Base-by-base conservation (phyloP, 2,888 invertebrate genomes). In the Aquatica leii region DNA sequence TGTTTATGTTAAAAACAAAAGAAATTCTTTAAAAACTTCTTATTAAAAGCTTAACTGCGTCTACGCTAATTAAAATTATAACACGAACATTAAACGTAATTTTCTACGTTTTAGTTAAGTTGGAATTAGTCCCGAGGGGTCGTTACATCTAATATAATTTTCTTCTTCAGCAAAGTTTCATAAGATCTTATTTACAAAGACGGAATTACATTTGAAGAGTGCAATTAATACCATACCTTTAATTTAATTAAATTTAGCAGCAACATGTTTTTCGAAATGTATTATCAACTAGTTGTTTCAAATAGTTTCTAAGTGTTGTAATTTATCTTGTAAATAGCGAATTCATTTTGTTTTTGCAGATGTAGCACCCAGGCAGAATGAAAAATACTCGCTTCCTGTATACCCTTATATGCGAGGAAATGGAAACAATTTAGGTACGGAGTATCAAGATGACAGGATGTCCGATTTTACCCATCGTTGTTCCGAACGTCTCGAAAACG, bases 401-500 rank as follows among this genome's bases (percentile, higher is more conserved):
- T 79, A 80, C 62, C 80, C 81, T 1, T 78, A 79, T 67, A 68
- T 77, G 1, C 73, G 77, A 15, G 76, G 72, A 17, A 71, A 69
- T 56, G 73, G 69, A 6, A 78, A 78, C 69, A 77, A 75, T 62
- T 65, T 71, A 51, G 69, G 54, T 9, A 34, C 53, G 35, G 66
- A 72, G 40, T 69, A 74, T 58, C 72, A 74, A 20, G 78, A 76
- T 17, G 77, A 77, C 6, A 69, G 77, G 68, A 70, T 74, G 37
- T 69, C 73, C 14, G 77, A 77, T 53, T 69, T 72, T 55, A 71
- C 71, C 6, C 71, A 69, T 21, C 83, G 87, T 65, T 90, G 90
- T 71, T 88, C 89, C 0, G 84, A 87, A 14, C 85, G 89, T 14
- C 79, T 90, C 59, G 90, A 90, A 77, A 85, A 84, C 8, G 90